These are phyloP conservation scores for Tromatobia lineatoria DNA, from an alignment of 2,888 invertebrate species.

Conservation along the genomic window DNA sequence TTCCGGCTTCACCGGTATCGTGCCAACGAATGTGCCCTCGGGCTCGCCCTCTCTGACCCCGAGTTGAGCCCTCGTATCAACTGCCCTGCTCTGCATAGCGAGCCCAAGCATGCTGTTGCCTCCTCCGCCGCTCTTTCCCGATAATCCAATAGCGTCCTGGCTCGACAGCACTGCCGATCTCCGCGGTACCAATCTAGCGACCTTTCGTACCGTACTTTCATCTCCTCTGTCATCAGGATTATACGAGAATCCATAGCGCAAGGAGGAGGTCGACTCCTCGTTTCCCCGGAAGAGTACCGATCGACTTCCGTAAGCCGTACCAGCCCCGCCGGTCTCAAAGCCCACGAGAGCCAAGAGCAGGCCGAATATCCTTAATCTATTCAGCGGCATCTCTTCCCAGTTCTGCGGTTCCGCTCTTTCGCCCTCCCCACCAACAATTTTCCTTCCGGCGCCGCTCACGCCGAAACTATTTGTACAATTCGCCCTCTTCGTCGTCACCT, in stretches of 20 bases:
- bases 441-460: conserved; percentile 75
- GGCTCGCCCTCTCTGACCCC: conserved; percentile 95
- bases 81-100: conserved; percentile 94
- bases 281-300: conserved; percentile 11
- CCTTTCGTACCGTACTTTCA: conserved; percentile 51
- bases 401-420: conserved; percentile 39
- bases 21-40: conserved; percentile 93
- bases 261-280: background rate
- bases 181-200: conserved; percentile 79
- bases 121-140: conserved; percentile 38
- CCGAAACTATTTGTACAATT: conserved; percentile 74
- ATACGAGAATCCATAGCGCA: conserved; percentile 25
- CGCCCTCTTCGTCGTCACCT: conserved; percentile 68
- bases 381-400: conserved; percentile 62
- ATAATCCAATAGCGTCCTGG: conserved; percentile 74
- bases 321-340: conserved; percentile 47
- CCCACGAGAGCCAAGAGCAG: conserved; percentile 57
- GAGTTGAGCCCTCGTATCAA: conserved; percentile 94
- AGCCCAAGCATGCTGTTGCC: conserved; percentile 76
- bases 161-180: conserved; percentile 81
- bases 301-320: background rate
- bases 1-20: conserved; percentile 94
- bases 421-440: conserved; percentile 40
- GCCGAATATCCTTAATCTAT: conserved; percentile 55
- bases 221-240: conserved; percentile 48